Evolutionary conservation across 2,797 vertebrate species (phyloP).

Genomic region (Glyptemys insculpta): DNA sequence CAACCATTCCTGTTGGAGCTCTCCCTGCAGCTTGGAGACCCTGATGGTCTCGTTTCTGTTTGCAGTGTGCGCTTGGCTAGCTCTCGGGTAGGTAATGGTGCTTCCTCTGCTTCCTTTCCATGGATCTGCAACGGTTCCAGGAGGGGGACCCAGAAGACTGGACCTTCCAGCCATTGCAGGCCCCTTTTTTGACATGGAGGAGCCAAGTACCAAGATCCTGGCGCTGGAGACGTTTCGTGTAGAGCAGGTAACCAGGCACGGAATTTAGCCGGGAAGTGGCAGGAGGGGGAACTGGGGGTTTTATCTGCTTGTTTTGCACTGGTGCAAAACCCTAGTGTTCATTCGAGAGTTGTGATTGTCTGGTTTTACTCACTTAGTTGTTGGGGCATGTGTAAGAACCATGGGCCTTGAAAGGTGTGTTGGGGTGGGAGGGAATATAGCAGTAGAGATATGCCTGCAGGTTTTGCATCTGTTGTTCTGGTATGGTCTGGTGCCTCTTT

Average conservation of each 20-base stretch:
- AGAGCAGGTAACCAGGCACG: slow-evolving; percentile 58
- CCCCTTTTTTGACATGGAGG: slow-evolving; percentile 16
- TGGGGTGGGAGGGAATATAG: too few species aligned
- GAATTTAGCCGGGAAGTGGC: background rate
- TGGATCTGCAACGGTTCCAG: background rate
- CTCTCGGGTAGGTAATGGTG: background rate
- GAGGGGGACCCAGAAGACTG: too few species aligned
- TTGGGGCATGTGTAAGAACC: too few species aligned
- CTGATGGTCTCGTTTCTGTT: background rate
- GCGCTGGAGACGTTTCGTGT: slow-evolving; percentile 66
- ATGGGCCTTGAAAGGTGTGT: too few species aligned
- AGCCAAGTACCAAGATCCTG: slow-evolving; percentile 25
- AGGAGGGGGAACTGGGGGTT: background rate
- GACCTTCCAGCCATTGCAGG: too few species aligned
- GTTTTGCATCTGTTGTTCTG: too few species aligned
- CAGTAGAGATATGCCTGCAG: too few species aligned
- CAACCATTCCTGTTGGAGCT: background rate
- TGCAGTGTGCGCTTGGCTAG: background rate
- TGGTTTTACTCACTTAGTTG: too few species aligned
- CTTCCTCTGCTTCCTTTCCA: background rate
- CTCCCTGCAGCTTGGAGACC: background rate
- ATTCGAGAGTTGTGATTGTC: too few species aligned
- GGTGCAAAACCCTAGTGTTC: background rate
- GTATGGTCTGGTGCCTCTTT: too few species aligned
- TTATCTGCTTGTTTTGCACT: background rate